Evolutionary conservation across 2,113 vertebrate genomes (phyloP), one percentile per base, ranked within the genome.

Genomic region (Tautogolabrus adspersus): DNA sequence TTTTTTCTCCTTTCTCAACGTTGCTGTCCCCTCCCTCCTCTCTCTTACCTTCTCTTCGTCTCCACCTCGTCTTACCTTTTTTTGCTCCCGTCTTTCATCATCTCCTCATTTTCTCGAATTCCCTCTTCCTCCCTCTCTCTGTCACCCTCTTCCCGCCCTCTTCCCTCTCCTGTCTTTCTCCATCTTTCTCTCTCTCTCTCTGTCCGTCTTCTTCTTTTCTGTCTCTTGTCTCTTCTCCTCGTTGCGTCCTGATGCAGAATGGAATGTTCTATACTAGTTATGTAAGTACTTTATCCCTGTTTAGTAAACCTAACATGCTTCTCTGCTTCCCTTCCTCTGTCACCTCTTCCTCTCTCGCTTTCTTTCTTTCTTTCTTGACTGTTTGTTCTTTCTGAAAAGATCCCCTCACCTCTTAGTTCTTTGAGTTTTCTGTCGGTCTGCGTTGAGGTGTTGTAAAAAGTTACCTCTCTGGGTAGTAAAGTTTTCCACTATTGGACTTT

Each of bases 201-300:
- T 26, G 2, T 26, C 26, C 4, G 2, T 26, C 26, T 26, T 15
- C 30, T 5, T 52, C 30, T 62, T 15, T 47, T 84, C 51, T 82
- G 75, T 94, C 89, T 92, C 77, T 90, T 93, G 84, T 91, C 84
- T 54, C 55, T 83, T 88, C 73, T 85, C 57, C 88, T 72, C 67
- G 78, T 91, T 87, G 83, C 88, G 66, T 86, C 90, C 88, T 71
- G 90, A 86, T 89, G 92, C 95, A 97, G 96, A 97, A 96, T 95
- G 96, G 96, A 95, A 94, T 96, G 92, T 95, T 95, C 94, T 97
- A 96, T 96, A 92, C 95, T 94, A 95, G 94, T 95, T 97, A 96
- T 94, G 96, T 96, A 96, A 97, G 96, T 97, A 95, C 89, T 76
- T 49, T 87, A 74, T 89, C 72, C 72, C 77, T 80, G 84, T 88